Conservation (phyloP, 2,113 vertebrate species). For the Pangasianodon hypophthalmus region DNA sequence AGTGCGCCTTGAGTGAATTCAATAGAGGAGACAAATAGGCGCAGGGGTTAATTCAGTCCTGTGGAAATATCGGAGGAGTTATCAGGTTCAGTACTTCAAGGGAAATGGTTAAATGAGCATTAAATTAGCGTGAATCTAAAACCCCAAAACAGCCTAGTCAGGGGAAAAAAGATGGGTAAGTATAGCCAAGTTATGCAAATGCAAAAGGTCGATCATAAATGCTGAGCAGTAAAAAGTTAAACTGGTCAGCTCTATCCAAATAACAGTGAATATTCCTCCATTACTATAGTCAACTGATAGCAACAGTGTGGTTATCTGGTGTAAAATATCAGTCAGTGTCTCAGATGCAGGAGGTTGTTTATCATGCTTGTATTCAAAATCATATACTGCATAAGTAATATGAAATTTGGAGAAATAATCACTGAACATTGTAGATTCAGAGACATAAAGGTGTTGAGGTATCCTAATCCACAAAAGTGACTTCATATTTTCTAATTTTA, state of each 20-base stretch:
- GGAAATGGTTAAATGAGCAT: not conserved
- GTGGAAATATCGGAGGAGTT: not conserved
- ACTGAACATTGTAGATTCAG: not conserved
- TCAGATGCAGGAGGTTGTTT: not conserved
- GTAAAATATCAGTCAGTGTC: not conserved
- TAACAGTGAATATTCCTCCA: not conserved
- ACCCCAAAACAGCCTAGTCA: not conserved
- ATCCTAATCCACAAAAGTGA: not conserved
- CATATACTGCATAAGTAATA: not conserved
- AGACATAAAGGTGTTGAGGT: not conserved
- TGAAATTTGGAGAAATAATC: conserved; percentile 32
- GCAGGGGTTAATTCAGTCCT: not conserved
- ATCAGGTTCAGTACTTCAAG: not conserved
- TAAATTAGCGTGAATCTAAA: not conserved
- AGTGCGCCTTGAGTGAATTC: not conserved
- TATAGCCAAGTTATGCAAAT: not conserved
- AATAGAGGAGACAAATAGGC: not conserved
- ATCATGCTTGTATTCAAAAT: not conserved
- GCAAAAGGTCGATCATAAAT: not conserved
- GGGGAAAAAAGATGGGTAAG: not conserved
- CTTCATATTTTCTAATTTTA: not conserved
- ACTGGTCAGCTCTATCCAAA: not conserved
- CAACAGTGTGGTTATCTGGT: no score
- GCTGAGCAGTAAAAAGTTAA: not conserved
- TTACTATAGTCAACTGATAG: not conserved